These are phyloP conservation scores for Ciconia maguari DNA, from an alignment of 2,113 vertebrate species.

Conservation along the genomic window DNA sequence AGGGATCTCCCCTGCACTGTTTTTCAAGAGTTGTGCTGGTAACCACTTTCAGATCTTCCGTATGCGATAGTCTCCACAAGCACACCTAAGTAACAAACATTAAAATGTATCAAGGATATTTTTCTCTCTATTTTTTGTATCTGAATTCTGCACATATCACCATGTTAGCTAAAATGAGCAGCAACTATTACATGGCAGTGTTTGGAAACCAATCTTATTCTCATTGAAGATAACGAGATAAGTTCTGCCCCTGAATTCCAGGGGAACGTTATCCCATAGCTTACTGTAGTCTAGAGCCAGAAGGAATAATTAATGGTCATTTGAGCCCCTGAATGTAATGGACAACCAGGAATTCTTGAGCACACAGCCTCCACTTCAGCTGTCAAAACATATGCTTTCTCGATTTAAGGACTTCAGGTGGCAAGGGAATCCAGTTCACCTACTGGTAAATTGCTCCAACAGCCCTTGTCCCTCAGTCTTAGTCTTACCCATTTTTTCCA, in stretches of 20 bases:
- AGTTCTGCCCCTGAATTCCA: background rate
- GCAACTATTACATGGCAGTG: background rate
- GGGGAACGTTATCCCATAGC: background rate
- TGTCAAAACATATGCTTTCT: background rate
- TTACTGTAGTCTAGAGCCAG: background rate
- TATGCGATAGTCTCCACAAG: background rate
- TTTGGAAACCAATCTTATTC: background rate
- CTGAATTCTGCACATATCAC: background rate
- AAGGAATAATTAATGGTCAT: background rate
- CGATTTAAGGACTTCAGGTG: conserved; percentile 8
- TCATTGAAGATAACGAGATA: accelerated
- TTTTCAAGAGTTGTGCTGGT: background rate
- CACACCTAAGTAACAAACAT: background rate
- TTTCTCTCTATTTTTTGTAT: background rate
- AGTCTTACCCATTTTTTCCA: background rate
- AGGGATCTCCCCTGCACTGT: background rate
- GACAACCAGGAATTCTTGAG: background rate
- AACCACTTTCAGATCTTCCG: background rate
- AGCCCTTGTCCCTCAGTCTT: background rate
- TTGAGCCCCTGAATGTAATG: background rate
- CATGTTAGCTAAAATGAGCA: background rate
- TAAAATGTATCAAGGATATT: background rate
- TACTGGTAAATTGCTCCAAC: background rate
- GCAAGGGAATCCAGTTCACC: background rate
- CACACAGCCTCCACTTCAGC: background rate